Evolutionary conservation across 2,113 vertebrate genomes (phyloP).

Genomic region (Rhipidura dahli): DNA sequence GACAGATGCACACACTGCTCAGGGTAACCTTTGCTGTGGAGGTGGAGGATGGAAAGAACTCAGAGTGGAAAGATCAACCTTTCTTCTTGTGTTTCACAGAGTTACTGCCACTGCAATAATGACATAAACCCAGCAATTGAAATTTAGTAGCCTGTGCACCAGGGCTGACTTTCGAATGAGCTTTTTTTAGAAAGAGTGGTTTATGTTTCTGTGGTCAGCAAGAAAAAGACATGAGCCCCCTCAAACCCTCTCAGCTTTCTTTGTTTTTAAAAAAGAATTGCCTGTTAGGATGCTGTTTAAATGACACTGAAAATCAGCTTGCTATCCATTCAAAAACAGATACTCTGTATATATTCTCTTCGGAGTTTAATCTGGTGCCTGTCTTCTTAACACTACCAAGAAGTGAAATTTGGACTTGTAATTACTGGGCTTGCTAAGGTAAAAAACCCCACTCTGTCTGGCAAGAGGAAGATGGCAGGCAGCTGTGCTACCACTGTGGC

Average conservation of each 20-base stretch:
- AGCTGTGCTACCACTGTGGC: not conserved
- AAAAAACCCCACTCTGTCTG: not conserved
- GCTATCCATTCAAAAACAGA: not conserved
- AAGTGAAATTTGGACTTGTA: not conserved
- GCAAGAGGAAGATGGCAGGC: not conserved
- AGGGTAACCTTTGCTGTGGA: conserved; percentile 17
- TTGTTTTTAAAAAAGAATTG: not conserved
- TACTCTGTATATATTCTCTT: not conserved
- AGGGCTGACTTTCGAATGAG: not conserved
- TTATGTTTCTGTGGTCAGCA: not conserved
- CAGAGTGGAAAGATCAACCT: not conserved
- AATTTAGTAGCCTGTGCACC: not conserved
- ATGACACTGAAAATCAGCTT: not conserved
- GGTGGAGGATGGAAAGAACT: not conserved
- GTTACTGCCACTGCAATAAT: not conserved
- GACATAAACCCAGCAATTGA: not conserved
- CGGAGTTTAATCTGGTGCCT: not conserved
- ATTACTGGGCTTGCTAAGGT: not conserved
- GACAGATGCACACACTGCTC: not conserved
- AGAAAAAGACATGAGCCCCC: not conserved
- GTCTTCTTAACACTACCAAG: not conserved
- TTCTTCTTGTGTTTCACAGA: conserved; percentile 12
- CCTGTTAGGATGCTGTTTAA: not conserved
- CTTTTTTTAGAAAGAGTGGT: not conserved
- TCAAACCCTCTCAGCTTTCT: not conserved